phyloP scores from a whole-genome alignment of 2,888 invertebrate species.

The Encarsia formosa region DNA sequence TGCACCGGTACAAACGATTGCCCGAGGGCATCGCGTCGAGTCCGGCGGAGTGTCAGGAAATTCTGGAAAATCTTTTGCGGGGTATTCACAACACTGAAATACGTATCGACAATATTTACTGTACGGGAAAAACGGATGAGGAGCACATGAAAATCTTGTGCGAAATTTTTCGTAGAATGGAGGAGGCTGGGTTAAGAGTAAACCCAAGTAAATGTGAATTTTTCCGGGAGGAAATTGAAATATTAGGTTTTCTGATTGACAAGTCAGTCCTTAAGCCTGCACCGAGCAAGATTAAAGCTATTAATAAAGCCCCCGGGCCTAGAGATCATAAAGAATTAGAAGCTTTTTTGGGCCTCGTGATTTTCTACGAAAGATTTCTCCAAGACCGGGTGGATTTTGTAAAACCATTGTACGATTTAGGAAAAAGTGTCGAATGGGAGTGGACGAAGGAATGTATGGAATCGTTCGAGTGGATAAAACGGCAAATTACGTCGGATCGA shows the following conservation, averaged over 20 bases:
- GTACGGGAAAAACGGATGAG: slow-evolving; percentile 32
- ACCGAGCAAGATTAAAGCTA: slow-evolving; percentile 15
- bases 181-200: slow-evolving; percentile 33
- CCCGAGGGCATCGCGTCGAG: slow-evolving; percentile 41
- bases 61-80: slow-evolving; percentile 35
- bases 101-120: slow-evolving; percentile 36
- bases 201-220: slow-evolving; percentile 37
- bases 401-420: slow-evolving; percentile 34
- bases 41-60: slow-evolving; percentile 40
- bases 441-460: slow-evolving; percentile 6
- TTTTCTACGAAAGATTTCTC: slow-evolving; percentile 42
- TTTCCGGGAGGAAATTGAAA: slow-evolving; percentile 32
- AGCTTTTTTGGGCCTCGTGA: slow-evolving; percentile 37
- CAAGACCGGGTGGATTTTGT: slow-evolving; percentile 34
- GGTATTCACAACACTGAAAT: slow-evolving; percentile 35
- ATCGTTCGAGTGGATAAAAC: slow-evolving; percentile 7
- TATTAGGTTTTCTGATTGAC: slow-evolving; percentile 19
- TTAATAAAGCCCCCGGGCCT: slow-evolving; percentile 12
- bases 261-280: slow-evolving; percentile 11
- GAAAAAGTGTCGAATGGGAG: slow-evolving; percentile 31
- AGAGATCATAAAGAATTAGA: slow-evolving; percentile 5
- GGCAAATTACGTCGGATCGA: slow-evolving; percentile 2
- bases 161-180: slow-evolving; percentile 31
- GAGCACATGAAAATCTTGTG: slow-evolving; percentile 34
- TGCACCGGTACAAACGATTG: slow-evolving; percentile 37